Conservation (phyloP, 2,797 vertebrate species). For the Steatocranus sp. region DNA sequence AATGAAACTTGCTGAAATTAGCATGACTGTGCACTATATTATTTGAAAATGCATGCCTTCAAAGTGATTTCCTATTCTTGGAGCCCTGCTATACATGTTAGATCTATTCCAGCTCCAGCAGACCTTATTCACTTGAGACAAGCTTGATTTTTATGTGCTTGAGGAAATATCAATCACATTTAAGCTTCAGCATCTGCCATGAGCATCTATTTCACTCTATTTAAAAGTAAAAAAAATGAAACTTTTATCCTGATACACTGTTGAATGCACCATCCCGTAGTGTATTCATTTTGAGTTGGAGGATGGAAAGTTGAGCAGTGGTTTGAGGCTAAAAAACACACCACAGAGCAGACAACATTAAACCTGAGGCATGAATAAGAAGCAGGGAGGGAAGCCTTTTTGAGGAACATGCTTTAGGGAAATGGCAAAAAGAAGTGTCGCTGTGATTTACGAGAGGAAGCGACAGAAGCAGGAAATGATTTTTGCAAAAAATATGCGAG, state of each 20-base stretch:
- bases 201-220: background rate
- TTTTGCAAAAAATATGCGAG: background rate
- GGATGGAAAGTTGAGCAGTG: background rate
- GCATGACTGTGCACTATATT: background rate
- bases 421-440: constrained; percentile 23
- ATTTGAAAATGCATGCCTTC: background rate
- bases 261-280: background rate
- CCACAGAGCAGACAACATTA: background rate
- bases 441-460: constrained; percentile 26
- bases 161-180: background rate
- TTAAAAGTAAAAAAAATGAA: background rate
- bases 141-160: background rate
- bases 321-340: background rate
- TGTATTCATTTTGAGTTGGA: background rate
- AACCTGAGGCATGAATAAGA: background rate
- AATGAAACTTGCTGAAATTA: background rate
- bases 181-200: background rate
- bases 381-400: background rate
- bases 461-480: background rate
- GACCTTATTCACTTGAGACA: background rate
- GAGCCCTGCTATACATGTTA: background rate
- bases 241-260: background rate
- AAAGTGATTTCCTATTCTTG: background rate
- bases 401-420: constrained; percentile 26
- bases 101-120: background rate